phyloP scores from a whole-genome alignment of 2,113 vertebrate genomes.

The Mormyrus lacerda region DNA sequence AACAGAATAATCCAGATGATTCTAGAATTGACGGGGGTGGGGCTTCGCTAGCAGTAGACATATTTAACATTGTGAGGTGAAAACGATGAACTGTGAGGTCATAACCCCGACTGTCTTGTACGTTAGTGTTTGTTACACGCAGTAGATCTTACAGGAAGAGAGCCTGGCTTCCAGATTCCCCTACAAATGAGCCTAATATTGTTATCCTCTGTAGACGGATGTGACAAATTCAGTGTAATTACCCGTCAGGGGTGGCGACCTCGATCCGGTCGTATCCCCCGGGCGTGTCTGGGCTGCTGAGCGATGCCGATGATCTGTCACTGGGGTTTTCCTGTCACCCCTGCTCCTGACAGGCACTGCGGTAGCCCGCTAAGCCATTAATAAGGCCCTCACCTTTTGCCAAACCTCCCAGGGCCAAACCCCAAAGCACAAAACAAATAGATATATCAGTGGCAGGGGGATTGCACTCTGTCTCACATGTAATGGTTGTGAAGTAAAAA shows the following conservation, averaged over 20 bases:
- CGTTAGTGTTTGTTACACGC: background rate
- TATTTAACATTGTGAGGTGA: background rate
- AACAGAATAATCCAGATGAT: constrained; percentile 18
- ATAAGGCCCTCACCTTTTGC: constrained; percentile 35
- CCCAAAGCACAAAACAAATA: constrained; percentile 25
- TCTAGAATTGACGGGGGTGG: constrained; percentile 14
- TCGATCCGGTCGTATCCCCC: constrained; percentile 15
- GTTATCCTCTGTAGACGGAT: background rate
- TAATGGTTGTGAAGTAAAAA: background rate
- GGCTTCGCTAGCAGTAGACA: background rate
- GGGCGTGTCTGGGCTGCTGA: background rate
- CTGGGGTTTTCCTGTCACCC: background rate
- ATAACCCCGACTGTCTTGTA: background rate
- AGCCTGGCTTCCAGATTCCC: background rate
- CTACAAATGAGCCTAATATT: background rate
- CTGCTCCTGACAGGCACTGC: background rate
- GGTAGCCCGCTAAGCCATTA: constrained; percentile 30
- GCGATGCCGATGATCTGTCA: background rate
- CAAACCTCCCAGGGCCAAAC: constrained; percentile 26
- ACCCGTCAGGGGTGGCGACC: constrained; percentile 19
- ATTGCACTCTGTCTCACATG: background rate
- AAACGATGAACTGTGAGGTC: constrained; percentile 4
- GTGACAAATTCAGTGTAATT: constrained; percentile 20
- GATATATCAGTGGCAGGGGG: constrained; percentile 27
- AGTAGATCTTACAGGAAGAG: background rate